A percentile compares a stretch with the other conserved stretches of the same genome.
phyloP scores from a whole-genome alignment of 2,888 invertebrate species.

The Drosophila falleni region DNA sequence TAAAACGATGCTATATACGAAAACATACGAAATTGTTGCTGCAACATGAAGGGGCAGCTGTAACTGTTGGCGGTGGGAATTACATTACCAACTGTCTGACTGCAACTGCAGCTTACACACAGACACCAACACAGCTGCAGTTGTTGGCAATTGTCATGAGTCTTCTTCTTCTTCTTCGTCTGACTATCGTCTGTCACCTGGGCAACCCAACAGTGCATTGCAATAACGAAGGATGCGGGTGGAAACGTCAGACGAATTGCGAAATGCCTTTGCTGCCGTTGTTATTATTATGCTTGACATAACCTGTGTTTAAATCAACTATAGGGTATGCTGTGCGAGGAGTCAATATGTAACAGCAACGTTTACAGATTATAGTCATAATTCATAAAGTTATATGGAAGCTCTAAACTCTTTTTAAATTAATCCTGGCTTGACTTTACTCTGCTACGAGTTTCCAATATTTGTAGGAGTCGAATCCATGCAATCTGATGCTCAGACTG shows the following conservation, averaged over 20 bases:
- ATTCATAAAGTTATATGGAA: not conserved
- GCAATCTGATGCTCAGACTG: too few species aligned
- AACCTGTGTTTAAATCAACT: not conserved
- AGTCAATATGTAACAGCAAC: not conserved
- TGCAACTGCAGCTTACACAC: conserved; percentile 30
- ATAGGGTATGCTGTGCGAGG: conserved; percentile 4
- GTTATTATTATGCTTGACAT: conserved; percentile 50
- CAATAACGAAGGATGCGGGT: not conserved
- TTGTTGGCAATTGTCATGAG: conserved; percentile 66
- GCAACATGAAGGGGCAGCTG: conserved; percentile 4
- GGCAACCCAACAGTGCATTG: conserved; percentile 49
- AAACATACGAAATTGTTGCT: conserved; percentile 42
- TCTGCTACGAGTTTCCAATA: not conserved
- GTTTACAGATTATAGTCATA: too few species aligned
- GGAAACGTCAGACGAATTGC: conserved; percentile 4
- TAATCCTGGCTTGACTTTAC: too few species aligned
- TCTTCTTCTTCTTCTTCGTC: conserved; percentile 16
- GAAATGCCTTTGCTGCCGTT: conserved; percentile 44
- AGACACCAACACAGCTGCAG: conserved; percentile 20
- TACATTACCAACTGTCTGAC: conserved; percentile 59
- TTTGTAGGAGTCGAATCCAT: not conserved
- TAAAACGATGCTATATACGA: conserved; percentile 52
- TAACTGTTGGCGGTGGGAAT: conserved; percentile 34
- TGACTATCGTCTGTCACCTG: conserved; percentile 68
- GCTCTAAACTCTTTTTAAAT: not conserved